phyloP scores from a whole-genome alignment of 2,113 vertebrate species.

The Podocnemis expansa region DNA sequence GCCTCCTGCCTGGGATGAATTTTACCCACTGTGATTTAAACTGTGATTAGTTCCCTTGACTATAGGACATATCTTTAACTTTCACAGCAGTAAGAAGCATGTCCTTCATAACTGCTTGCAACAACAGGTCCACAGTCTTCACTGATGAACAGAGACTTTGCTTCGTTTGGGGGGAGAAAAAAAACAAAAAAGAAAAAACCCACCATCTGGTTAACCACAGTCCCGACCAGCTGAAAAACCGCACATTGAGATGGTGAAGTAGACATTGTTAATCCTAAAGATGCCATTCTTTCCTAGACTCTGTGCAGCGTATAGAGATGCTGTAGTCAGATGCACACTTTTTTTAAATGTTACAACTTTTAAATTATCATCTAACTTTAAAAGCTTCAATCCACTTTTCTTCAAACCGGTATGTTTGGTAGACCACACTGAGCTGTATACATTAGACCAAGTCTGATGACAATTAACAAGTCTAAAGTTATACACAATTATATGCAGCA shows the following conservation, averaged over 20 bases:
- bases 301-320: neutral
- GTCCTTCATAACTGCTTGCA: constrained; percentile 3
- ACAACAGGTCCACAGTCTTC: constrained; percentile 23
- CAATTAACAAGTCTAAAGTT: neutral
- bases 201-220: constrained; percentile 54
- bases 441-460: fast-evolving
- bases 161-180: too few species aligned
- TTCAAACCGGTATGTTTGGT: neutral
- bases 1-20: constrained; percentile 13
- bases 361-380: neutral
- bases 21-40: neutral
- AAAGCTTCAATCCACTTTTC: neutral
- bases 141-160: constrained; percentile 51
- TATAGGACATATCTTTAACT: fast-evolving
- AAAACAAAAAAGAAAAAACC: too few species aligned
- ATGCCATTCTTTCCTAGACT: neutral
- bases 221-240: constrained; percentile 60
- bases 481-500: neutral
- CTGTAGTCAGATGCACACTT: neutral
- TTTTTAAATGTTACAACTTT: constrained; percentile 6
- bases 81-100: neutral
- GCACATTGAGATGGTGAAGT: constrained; percentile 37
- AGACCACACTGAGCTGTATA: neutral
- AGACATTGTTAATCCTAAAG: constrained; percentile 34
- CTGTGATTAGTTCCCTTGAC: constrained; percentile 3